These are phyloP conservation scores for Styela plicata DNA, from an alignment of 23 tunicate genomes.

Conservation along the genomic window DNA sequence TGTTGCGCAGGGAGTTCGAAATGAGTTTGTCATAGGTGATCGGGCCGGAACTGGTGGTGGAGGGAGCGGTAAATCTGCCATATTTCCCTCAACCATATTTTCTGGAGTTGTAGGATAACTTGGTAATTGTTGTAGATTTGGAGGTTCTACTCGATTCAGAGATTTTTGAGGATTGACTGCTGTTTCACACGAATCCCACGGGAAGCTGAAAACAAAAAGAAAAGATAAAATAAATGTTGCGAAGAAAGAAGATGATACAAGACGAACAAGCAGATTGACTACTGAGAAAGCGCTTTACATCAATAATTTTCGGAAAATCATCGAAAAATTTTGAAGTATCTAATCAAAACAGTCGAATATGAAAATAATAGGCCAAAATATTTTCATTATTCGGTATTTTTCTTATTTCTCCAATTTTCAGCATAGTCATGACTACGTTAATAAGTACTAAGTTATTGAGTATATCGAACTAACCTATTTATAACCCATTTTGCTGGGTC, in stretches of 20 bases:
- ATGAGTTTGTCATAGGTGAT: constrained; percentile 1
- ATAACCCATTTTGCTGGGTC: constrained; percentile 82
- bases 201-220: constrained; percentile 78
- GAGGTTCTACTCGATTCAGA: not conserved
- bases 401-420: no score
- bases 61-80: not conserved
- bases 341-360: no score
- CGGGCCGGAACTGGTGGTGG: constrained; percentile 5
- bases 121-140: not conserved
- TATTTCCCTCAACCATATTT: not conserved
- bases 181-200: constrained; percentile 83
- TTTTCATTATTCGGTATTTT: no score
- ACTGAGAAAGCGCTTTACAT: no score
- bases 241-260: no score
- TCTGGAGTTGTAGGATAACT: not conserved
- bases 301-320: no score
- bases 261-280: no score
- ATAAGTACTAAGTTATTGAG: not conserved
- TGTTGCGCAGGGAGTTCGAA: not conserved
- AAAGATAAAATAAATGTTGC: no score
- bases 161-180: constrained; percentile 33
- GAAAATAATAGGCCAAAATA: no score
- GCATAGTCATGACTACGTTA: constrained; percentile 6
- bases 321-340: no score
- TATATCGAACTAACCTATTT: constrained; percentile 37